Evolutionary conservation across 2,113 vertebrate genomes (phyloP), one percentile per base, ranked within the genome.

Genomic region (Pavo muticus): DNA sequence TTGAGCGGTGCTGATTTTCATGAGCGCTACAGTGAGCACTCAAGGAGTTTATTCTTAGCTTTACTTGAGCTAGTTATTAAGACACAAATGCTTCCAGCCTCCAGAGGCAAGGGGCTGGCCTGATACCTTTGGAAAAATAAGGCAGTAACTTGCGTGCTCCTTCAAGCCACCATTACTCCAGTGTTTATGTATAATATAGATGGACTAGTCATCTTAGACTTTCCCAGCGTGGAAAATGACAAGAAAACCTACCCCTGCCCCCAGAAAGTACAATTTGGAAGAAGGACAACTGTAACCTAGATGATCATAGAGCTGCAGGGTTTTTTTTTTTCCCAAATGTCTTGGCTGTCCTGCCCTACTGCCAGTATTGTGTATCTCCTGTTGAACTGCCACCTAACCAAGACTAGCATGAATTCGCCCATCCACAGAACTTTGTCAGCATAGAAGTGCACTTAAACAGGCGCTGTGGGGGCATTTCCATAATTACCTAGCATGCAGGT

Each of bases 401-500:
- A 95, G 64, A 57, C 60, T 42, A 21, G 16, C 45, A 88, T 9
- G 9, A 80, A 19, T 47, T 15, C 48, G 56, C 11, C 19, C 64
- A 74, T 83, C 45, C 78, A 40, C 50, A 68, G 50, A 59, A 60
- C 25, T 45, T 25, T 13, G 20, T 54, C 64, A 84, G 61, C 45
- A 83, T 30, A 91, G 80, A 89, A 93, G 65, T 27, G 39, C 65
- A 45, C 60, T 92, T 64, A 77, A 63, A 24, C 56, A 71, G 91
- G 94, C 23, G 11, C 75, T 85, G 39, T 3, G 2, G 27, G 87
- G 47, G 42, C 78, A 90, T 71, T 94, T 92, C 40, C 84, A 57
- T 84, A 86, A 95, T 91, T 71, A 64, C 82, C 68, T 17, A 70
- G 70, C 0, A 1, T 59, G 64, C 75, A 90, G 94, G 93, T 96